phyloP scores from a whole-genome alignment of 2,113 vertebrate genomes.

The Halcyon malimbica region DNA sequence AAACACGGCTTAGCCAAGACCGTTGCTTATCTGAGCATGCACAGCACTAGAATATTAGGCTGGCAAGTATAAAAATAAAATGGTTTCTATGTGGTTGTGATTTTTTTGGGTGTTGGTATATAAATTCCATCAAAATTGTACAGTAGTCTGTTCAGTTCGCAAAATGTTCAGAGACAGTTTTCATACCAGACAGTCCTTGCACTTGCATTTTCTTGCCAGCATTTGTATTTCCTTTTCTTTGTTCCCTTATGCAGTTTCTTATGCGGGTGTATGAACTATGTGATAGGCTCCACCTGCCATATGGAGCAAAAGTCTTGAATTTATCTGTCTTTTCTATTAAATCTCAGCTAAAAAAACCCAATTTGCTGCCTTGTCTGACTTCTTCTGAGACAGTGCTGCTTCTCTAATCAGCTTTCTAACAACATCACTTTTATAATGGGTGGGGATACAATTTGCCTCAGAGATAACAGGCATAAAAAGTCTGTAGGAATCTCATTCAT shows the following conservation, averaged over 20 bases:
- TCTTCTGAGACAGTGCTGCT: neutral
- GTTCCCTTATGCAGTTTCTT: neutral
- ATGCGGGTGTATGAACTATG: slow-evolving; percentile 4
- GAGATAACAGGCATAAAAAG: neutral
- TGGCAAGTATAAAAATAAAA: slow-evolving; percentile 27
- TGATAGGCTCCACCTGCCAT: neutral
- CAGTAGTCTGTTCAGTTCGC: neutral
- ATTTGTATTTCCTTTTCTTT: slow-evolving; percentile 23
- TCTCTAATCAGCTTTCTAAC: neutral
- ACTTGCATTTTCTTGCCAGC: neutral
- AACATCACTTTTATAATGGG: neutral
- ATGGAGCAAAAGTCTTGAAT: slow-evolving; percentile 20
- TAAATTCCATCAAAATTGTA: neutral
- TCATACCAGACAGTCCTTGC: neutral
- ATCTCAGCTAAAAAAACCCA: neutral
- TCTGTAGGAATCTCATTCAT: neutral
- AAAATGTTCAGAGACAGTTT: neutral
- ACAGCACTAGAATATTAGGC: neutral
- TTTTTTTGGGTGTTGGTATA: neutral
- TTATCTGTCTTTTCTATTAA: neutral
- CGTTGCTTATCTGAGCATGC: neutral
- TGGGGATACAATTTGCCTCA: neutral
- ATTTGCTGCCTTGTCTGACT: neutral
- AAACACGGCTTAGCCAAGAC: neutral
- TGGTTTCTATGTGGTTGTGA: neutral